Conservation (phyloP, 2,113 vertebrate species). For the Rutilus rutilus region DNA sequence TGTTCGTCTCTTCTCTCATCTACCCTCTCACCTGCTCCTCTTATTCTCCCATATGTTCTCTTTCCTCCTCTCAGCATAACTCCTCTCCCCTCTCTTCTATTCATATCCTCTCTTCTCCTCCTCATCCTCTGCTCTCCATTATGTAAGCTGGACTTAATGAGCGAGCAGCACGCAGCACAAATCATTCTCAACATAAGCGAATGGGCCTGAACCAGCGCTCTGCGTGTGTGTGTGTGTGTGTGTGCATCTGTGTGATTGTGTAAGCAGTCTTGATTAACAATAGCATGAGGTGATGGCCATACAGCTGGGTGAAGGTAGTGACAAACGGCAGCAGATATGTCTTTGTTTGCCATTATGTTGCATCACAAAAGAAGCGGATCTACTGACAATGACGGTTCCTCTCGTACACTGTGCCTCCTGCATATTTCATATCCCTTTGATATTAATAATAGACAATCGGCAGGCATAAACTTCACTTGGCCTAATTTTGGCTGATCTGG, state of each 20-base stretch:
- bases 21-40: background rate
- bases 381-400: slow-evolving; percentile 32
- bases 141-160: slow-evolving; percentile 56
- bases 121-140: slow-evolving; percentile 23
- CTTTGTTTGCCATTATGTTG: slow-evolving; percentile 55
- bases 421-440: slow-evolving; percentile 50
- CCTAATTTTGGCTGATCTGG: slow-evolving; percentile 48
- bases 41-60: background rate
- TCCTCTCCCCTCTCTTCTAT: background rate
- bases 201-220: slow-evolving; percentile 24
- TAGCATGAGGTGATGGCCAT: slow-evolving; percentile 26
- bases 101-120: background rate
- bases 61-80: background rate
- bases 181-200: slow-evolving; percentile 44
- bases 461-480: slow-evolving; percentile 37
- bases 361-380: slow-evolving; percentile 40
- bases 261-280: slow-evolving; percentile 49
- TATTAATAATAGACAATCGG: slow-evolving; percentile 52
- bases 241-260: slow-evolving; percentile 21
- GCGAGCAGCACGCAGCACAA: slow-evolving; percentile 21
- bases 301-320: slow-evolving; percentile 44
- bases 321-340: slow-evolving; percentile 39
- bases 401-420: slow-evolving; percentile 37
- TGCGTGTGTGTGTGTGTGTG: slow-evolving; percentile 13
- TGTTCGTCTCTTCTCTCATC: background rate